These are phyloP conservation scores for Enteromius radiatus DNA, from an alignment of 2,797 vertebrate genomes.

Conservation along the genomic window DNA sequence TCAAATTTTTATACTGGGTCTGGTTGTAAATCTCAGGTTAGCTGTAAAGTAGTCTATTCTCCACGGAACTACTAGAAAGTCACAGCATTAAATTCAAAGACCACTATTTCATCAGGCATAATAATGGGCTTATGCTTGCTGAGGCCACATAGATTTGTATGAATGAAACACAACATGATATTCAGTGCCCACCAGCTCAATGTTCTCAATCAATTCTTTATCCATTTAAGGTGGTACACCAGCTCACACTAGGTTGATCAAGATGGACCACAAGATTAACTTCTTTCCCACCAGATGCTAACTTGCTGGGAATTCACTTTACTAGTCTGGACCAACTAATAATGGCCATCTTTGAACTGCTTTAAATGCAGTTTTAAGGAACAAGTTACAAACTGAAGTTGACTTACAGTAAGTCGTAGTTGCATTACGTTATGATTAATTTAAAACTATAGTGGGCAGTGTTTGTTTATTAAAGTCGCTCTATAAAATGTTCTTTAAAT, in stretches of 20 bases:
- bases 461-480: neutral
- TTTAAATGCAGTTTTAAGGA: neutral
- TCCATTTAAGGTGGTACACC: neutral
- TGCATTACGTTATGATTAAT: neutral
- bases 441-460: neutral
- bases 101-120: constrained; percentile 55
- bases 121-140: constrained; percentile 50
- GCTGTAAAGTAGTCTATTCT: constrained; percentile 13
- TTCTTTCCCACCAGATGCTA: neutral
- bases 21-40: constrained; percentile 23
- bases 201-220: neutral
- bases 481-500: neutral
- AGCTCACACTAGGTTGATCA: neutral
- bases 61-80: neutral
- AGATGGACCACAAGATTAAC: neutral
- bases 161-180: neutral
- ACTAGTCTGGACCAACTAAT: neutral
- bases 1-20: constrained; percentile 29
- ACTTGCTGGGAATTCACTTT: too few relatives aligned
- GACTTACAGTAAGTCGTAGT: neutral
- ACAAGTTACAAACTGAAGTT: neutral
- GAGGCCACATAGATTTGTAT: neutral
- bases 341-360: neutral
- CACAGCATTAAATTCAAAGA: constrained; percentile 19
- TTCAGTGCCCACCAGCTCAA: neutral